Evolutionary conservation across 2,888 invertebrate genomes (phyloP).

Genomic region (Melieria picta): DNA sequence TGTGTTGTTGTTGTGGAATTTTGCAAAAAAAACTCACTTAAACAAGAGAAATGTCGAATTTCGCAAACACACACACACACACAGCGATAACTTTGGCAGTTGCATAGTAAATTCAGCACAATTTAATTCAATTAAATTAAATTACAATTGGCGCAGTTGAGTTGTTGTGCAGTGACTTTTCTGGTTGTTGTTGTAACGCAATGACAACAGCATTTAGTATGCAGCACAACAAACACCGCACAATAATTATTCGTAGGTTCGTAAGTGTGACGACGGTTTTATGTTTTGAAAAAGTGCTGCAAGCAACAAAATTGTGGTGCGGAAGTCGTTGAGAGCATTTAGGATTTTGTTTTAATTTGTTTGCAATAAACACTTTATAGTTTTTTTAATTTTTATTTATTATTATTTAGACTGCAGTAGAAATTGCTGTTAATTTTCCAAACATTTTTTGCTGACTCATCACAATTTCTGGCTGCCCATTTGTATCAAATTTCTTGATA

Average conservation of each 20-base stretch:
- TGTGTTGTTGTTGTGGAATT: slow-evolving; percentile 24
- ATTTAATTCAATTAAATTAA: not conserved
- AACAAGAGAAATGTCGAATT: not conserved
- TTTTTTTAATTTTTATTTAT: not conserved
- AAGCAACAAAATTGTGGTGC: not conserved
- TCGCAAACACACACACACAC: slow-evolving; percentile 9
- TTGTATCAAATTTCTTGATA: no score
- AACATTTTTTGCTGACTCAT: no score
- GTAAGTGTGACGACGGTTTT: no score
- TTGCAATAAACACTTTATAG: not conserved
- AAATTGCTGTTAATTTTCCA: no score
- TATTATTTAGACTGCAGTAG: no score
- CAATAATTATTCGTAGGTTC: no score
- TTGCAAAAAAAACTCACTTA: not conserved
- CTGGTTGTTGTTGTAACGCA: not conserved
- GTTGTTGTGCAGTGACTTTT: slow-evolving; percentile 4
- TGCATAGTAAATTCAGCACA: slow-evolving; percentile 6
- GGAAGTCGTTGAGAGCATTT: not conserved
- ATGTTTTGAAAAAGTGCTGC: no score
- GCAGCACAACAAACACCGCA: no score
- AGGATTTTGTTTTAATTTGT: not conserved
- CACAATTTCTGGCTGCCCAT: no score
- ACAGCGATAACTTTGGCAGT: no score
- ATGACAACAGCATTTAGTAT: not conserved
- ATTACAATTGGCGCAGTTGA: not conserved